Evolutionary conservation across 2,797 vertebrate genomes (phyloP), one percentile per base, ranked within the genome.

Genomic region (Anolis apletophallus): DNA sequence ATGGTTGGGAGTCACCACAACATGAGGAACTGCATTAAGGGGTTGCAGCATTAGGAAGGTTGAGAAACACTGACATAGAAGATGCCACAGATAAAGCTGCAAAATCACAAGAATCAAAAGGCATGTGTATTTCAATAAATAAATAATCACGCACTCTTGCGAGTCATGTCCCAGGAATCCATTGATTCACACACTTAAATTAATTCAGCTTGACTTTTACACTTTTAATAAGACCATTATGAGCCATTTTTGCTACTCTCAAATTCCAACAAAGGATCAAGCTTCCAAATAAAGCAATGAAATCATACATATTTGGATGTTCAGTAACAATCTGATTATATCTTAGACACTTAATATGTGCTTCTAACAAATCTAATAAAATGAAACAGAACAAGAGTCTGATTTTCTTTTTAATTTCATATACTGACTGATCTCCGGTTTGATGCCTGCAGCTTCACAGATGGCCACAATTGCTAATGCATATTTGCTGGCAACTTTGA

Each of bases 261-360:
- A 85, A 91, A 91, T 92, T 90, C 83, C 78, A 90, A 40, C 50
- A 80, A 84, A 90, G 84, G 12, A 87, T 55, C 12, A 81, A 76
- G 46, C 40, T 90, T 90, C 90, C 14, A 72, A 29, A 89, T 89
- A 91, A 89, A 85, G 32, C 55, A 85, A 83, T 68, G 72, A 67
- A 88, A 87, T 76, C 75, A 68, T 90, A 88, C 80, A 84, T 88
- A 72, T 92, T 76, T 85, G n/a, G 90, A 88, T 85, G 52, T 68
- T 91, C 85, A 82, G 80, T 86, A 88, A 85, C 71, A 89, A 81
- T 85, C 77, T 76, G 69, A 75, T 89, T 89, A 93, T 91, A 85
- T 88, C 88, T 87, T 52, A 87, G 88, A 82, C 77, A 85, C 87
- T 92, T 93, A 90, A 91, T 91, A 86, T 81, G 67, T 83, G 64